Evolutionary conservation across 2,113 vertebrate genomes (phyloP).

Genomic region (Chloroceryle aenea): DNA sequence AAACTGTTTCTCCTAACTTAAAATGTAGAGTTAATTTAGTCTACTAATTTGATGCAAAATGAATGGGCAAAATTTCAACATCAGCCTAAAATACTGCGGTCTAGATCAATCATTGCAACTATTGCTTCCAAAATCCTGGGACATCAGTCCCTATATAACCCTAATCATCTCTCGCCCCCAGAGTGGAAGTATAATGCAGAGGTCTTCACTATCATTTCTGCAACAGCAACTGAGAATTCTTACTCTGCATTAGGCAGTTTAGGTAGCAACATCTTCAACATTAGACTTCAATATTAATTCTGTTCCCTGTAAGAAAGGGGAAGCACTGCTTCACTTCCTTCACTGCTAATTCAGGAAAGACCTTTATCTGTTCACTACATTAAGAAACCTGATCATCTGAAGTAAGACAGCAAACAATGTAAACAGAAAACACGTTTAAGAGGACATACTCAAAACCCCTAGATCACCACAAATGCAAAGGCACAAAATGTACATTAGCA

Average conservation of each 20-base stretch:
- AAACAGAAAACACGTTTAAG: background rate
- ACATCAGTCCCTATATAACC: background rate
- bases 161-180: too few relatives aligned
- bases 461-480: background rate
- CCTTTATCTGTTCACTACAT: background rate
- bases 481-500: background rate
- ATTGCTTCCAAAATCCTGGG: background rate
- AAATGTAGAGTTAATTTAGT: background rate
- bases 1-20: background rate
- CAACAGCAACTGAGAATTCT: background rate
- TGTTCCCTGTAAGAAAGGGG: background rate
- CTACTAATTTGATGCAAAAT: background rate
- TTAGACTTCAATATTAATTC: background rate
- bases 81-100: background rate
- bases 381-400: background rate
- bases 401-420: background rate
- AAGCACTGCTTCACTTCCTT: background rate
- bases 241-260: fast-evolving
- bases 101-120: background rate
- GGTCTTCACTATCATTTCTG: background rate
- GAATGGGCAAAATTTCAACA: background rate
- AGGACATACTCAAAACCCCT: background rate
- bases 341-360: background rate
- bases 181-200: background rate
- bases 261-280: background rate